phyloP scores from a whole-genome alignment of 2,888 invertebrate genomes.

The Anticlea derivata region DNA sequence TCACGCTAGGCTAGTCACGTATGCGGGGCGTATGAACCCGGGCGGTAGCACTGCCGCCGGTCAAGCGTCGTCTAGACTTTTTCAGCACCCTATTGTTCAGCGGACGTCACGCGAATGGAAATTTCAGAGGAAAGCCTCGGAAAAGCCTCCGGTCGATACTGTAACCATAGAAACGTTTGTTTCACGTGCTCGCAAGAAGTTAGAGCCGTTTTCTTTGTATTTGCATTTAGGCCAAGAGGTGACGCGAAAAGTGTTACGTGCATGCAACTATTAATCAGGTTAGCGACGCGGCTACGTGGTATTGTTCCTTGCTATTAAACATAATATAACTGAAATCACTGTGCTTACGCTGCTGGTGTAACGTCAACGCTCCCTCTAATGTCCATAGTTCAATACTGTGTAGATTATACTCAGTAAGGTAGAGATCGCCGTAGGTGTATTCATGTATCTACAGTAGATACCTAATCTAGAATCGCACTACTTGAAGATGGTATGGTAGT shows the following conservation, averaged over 20 bases:
- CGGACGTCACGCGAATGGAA: constrained; percentile 74
- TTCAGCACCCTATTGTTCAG: constrained; percentile 72
- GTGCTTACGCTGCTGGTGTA: too few relatives aligned
- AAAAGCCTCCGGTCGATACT: constrained; percentile 80
- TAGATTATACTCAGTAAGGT: too few relatives aligned
- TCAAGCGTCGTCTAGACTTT: constrained; percentile 52
- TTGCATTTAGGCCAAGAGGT: constrained; percentile 77
- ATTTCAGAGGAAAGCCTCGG: constrained; percentile 77
- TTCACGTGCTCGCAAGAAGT: constrained; percentile 70
- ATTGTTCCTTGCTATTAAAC: too few relatives aligned
- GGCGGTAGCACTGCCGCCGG: constrained; percentile 29
- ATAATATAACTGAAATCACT: too few relatives aligned
- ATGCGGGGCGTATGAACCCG: constrained; percentile 37
- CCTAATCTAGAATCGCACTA: too few relatives aligned
- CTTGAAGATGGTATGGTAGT: too few relatives aligned
- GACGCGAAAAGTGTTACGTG: constrained; percentile 56
- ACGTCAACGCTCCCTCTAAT: too few relatives aligned
- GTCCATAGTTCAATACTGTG: too few relatives aligned
- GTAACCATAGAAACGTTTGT: constrained; percentile 78
- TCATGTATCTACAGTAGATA: too few relatives aligned
- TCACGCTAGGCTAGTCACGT: constrained; percentile 41
- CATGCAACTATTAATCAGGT: constrained; percentile 46
- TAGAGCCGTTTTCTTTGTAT: constrained; percentile 65
- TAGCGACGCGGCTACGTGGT: too few relatives aligned
- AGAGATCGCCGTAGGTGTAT: too few relatives aligned